phyloP scores from a whole-genome alignment of 2,113 vertebrate genomes.

The Lophius piscatorius region DNA sequence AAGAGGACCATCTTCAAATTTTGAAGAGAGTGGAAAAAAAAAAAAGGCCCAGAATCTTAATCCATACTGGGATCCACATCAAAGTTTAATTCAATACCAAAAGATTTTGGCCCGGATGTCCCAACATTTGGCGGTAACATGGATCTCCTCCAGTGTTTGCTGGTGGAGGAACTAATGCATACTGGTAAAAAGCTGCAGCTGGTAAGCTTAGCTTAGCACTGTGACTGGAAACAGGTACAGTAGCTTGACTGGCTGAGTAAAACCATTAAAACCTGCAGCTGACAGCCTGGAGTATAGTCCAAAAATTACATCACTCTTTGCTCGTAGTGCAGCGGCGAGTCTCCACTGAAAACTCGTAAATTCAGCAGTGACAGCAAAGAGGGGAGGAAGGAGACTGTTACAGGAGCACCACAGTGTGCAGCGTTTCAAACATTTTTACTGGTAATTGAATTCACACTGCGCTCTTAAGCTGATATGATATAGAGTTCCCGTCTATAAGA shows the following conservation, averaged over 20 bases:
- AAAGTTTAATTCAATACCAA: too few species aligned
- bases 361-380: conserved; percentile 53
- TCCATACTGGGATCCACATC: too few species aligned
- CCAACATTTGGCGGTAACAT: too few species aligned
- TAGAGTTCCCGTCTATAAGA: conserved; percentile 71
- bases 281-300: conserved; percentile 35
- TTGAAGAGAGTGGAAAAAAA: too few species aligned
- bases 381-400: conserved; percentile 43
- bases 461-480: conserved; percentile 69
- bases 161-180: too few species aligned
- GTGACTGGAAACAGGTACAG: conserved; percentile 8
- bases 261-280: conserved; percentile 36
- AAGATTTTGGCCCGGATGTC: too few species aligned
- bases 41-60: too few species aligned
- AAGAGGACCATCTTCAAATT: too few species aligned
- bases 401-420: conserved; percentile 46
- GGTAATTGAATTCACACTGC: conserved; percentile 75
- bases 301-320: conserved; percentile 51
- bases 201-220: neutral
- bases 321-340: conserved; percentile 51
- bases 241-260: conserved; percentile 11
- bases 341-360: conserved; percentile 59
- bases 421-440: conserved; percentile 64
- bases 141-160: too few species aligned
- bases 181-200: too few species aligned